A percentile compares a stretch with the other conserved stretches of the same genome.
Conservation (phyloP, 1,140 invertebrate genomes). For the Caerostris extrusa region DNA sequence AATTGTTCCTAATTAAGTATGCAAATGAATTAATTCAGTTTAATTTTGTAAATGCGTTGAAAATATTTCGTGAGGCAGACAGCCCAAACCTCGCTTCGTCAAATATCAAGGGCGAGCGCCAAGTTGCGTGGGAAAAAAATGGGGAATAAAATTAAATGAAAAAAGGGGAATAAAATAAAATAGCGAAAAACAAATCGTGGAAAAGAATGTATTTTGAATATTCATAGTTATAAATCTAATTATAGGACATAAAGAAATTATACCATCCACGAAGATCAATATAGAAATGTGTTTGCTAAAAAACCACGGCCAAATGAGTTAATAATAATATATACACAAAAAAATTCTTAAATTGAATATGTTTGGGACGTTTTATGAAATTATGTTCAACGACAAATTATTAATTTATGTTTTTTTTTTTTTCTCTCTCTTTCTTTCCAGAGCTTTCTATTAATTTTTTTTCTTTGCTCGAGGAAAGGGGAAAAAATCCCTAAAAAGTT, state of each 20-base stretch:
- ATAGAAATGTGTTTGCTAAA: conserved; percentile 66
- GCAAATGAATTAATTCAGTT: conserved; percentile 78
- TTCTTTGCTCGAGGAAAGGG: conserved; percentile 39
- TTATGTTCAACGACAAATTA: conserved; percentile 77
- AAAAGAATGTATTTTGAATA: conserved; percentile 78
- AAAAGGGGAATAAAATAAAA: conserved; percentile 74
- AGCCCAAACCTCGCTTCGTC: conserved; percentile 67
- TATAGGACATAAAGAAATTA: conserved; percentile 78
- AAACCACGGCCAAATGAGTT: conserved; percentile 75
- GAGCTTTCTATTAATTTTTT: conserved; percentile 6
- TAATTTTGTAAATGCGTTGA: conserved; percentile 78
- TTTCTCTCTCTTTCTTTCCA: conserved; percentile 1
- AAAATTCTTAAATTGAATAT: conserved; percentile 77
- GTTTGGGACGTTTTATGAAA: conserved; percentile 77
- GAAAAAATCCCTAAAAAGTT: conserved; percentile 43
- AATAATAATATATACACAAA: conserved; percentile 77
- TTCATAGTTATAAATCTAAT: conserved; percentile 78
- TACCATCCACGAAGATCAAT: conserved; percentile 74
- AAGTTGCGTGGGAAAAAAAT: conserved; percentile 11
- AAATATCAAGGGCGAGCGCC: conserved; percentile 68
- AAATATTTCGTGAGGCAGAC: conserved; percentile 75
- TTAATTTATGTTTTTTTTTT: conserved; percentile 74
- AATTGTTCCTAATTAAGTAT: conserved; percentile 78
- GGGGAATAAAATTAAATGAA: conserved; percentile 67
- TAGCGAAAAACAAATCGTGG: conserved; percentile 74